phyloP scores from a whole-genome alignment of 2,888 invertebrate genomes.

The Danaus chrysippus region DNA sequence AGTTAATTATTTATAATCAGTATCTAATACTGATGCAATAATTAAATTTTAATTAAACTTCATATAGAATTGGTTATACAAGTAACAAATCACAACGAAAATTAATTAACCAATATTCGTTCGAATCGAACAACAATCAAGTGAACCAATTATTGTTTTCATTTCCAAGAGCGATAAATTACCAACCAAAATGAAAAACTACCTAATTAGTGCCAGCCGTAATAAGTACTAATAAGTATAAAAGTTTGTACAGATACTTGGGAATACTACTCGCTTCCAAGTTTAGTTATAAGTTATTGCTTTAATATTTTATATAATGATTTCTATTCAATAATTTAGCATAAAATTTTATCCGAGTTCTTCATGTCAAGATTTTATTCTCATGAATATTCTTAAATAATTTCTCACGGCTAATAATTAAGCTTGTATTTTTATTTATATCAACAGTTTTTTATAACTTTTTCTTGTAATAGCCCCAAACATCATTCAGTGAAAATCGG shows the following conservation, averaged over 20 bases:
- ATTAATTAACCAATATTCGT: conserved; percentile 29
- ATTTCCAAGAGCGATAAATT: conserved; percentile 26
- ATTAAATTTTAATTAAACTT: conserved; percentile 4
- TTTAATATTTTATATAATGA: no score
- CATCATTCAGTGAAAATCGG: no score
- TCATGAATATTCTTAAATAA: no score
- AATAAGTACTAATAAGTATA: conserved; percentile 16
- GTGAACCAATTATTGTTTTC: conserved; percentile 25
- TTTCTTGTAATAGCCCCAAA: no score
- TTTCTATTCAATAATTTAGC: no score
- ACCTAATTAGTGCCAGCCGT: conserved; percentile 19
- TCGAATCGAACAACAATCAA: conserved; percentile 24
- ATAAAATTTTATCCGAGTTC: no score
- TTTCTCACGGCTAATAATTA: no score
- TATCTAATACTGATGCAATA: no score
- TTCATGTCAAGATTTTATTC: no score
- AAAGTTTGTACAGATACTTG: conserved; percentile 4
- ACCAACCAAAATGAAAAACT: conserved; percentile 21
- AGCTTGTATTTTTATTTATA: no score
- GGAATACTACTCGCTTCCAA: conserved; percentile 4
- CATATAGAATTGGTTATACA: conserved; percentile 10
- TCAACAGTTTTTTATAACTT: no score
- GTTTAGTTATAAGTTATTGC: conserved; percentile 1
- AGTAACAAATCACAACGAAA: conserved; percentile 20
- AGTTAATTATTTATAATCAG: no score